Evolutionary conservation across 2,797 vertebrate genomes (phyloP).

Genomic region (Diplodus puntazzo): DNA sequence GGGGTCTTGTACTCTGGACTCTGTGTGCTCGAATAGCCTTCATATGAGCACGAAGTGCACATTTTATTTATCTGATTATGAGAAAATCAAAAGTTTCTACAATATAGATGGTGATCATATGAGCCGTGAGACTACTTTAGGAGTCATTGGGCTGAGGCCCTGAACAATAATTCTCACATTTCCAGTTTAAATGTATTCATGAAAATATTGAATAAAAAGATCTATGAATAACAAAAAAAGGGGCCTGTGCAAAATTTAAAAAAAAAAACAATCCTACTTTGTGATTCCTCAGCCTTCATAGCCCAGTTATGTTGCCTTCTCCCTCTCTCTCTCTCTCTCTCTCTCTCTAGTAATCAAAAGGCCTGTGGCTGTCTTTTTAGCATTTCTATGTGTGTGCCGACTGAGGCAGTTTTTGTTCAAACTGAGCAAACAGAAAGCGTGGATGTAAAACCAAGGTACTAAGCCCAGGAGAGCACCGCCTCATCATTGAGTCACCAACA

Average conservation of each 20-base stretch:
- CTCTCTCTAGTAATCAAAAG: not conserved
- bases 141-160: not conserved
- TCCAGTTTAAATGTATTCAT: not conserved
- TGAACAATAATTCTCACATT: not conserved
- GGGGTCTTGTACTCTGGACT: not conserved
- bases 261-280: not conserved
- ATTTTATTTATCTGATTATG: not conserved
- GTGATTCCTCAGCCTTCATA: not conserved
- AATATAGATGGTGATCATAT: not conserved
- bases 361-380: not conserved
- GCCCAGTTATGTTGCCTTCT: not conserved
- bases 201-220: not conserved
- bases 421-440: constrained; percentile 8
- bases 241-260: not conserved
- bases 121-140: not conserved
- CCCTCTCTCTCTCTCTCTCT: not conserved
- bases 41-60: not conserved
- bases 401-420: constrained; percentile 9
- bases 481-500: not conserved
- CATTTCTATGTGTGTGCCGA: not conserved
- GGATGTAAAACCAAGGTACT: not conserved
- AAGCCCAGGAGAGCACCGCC: not conserved
- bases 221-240: not conserved
- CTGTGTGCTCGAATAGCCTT: not conserved
- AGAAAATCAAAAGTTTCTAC: too few relatives aligned